Conservation (phyloP, 2,113 vertebrate species). For the Cyanistes caeruleus region DNA sequence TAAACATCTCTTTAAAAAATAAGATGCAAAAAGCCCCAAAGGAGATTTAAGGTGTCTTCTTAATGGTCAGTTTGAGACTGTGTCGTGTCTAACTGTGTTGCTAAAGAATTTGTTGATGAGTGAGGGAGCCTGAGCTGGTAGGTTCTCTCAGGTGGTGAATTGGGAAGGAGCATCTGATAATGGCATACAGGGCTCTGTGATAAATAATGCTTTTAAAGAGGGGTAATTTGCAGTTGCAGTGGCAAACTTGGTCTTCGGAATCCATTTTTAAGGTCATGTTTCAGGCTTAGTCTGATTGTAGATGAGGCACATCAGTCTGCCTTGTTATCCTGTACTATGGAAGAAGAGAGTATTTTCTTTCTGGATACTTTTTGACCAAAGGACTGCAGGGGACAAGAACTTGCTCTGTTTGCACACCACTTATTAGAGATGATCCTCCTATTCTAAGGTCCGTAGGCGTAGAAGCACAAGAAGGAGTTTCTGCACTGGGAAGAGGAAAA, state of each 20-base stretch:
- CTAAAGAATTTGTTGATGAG: not conserved
- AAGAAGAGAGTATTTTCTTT: not conserved
- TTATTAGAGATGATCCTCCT: not conserved
- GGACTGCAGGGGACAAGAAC: not conserved
- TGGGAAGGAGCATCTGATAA: not conserved
- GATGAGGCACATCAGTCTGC: not conserved
- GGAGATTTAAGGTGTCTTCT: not conserved
- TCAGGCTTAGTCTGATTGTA: not conserved
- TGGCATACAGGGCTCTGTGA: not conserved
- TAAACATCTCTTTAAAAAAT: not conserved
- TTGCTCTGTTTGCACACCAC: not conserved
- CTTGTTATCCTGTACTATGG: not conserved
- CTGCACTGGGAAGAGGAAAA: not conserved
- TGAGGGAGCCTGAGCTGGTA: not conserved
- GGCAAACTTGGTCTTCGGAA: not conserved
- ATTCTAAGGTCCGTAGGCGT: accelerated
- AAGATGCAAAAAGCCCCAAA: not conserved
- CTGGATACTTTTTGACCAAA: not conserved
- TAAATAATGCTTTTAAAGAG: not conserved
- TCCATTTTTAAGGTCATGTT: not conserved
- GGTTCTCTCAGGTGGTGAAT: not conserved
- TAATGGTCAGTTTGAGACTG: not conserved
- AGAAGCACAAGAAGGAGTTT: not conserved
- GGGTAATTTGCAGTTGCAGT: not conserved
- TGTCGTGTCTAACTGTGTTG: not conserved